Conservation (phyloP, 2,888 invertebrate genomes). For the Zonitis immaculata region DNA sequence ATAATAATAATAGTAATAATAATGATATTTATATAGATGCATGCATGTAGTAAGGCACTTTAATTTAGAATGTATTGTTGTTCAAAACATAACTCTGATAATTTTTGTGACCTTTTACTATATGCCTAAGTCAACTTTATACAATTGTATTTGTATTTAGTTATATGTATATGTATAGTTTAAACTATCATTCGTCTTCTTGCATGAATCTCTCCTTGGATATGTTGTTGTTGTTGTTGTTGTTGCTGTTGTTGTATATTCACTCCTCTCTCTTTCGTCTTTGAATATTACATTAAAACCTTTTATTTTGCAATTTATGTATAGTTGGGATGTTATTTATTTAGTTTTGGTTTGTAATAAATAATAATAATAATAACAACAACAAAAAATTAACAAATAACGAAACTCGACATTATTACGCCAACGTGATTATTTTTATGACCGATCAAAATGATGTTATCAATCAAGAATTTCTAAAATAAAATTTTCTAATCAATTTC, state of each 20-base stretch:
- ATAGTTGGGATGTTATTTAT: conserved; percentile 35
- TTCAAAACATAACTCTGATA: conserved; percentile 40
- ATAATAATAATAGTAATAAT: no score
- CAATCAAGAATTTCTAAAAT: not conserved
- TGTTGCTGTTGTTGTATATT: conserved; percentile 25
- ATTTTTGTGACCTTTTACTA: conserved; percentile 43
- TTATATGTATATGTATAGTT: not conserved
- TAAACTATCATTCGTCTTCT: conserved; percentile 40
- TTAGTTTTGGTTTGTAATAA: conserved; percentile 32
- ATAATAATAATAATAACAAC: conserved; percentile 17
- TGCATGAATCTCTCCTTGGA: conserved; percentile 37
- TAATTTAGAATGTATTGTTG: conserved; percentile 41
- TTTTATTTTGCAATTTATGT: conserved; percentile 39
- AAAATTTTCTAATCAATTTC: no score
- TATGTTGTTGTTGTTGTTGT: not conserved
- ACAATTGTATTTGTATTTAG: conserved; percentile 26
- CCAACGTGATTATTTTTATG: no score
- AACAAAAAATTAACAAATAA: not conserved
- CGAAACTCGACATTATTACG: not conserved
- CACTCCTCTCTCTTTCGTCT: conserved; percentile 43
- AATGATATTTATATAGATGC: not conserved
- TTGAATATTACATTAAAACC: conserved; percentile 37
- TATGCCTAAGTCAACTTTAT: conserved; percentile 28
- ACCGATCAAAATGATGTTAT: not conserved
- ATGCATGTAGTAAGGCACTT: conserved; percentile 28